Percentiles rank a stretch among this genome's conserved stretches.
Evolutionary conservation across 1,140 invertebrate species (phyloP).

Genomic region (Harpegnathos saltator): DNA sequence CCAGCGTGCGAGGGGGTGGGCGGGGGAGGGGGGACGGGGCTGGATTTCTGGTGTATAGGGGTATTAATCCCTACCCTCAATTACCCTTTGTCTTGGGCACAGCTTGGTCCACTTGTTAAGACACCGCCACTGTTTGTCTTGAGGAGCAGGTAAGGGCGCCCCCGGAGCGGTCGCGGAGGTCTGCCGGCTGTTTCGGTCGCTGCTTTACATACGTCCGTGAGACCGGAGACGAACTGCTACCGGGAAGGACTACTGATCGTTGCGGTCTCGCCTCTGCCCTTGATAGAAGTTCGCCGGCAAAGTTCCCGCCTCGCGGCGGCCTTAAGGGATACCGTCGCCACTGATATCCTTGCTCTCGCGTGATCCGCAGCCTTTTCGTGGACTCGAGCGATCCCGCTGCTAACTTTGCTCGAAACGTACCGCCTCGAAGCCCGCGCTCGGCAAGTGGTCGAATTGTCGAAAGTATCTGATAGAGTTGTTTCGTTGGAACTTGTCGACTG

Average conservation of each 20-base stretch:
- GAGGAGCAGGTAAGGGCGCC: slow-evolving; percentile 76
- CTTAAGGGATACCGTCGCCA: slow-evolving; percentile 66
- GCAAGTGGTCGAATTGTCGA: neutral
- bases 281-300: slow-evolving; percentile 73
- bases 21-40: slow-evolving; percentile 56
- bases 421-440: neutral
- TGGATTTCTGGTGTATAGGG: slow-evolving; percentile 85
- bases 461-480: neutral
- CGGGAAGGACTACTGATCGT: slow-evolving; percentile 85
- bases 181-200: slow-evolving; percentile 83
- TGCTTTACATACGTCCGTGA: slow-evolving; percentile 85
- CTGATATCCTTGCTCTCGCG: slow-evolving; percentile 63
- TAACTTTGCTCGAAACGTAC: slow-evolving; percentile 35
- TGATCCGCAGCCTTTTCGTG: slow-evolving; percentile 55
- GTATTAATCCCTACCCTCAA: slow-evolving; percentile 87
- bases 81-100: slow-evolving; percentile 87
- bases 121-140: slow-evolving; percentile 87
- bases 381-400: slow-evolving; percentile 10
- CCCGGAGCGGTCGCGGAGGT: slow-evolving; percentile 81
- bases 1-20: slow-evolving; percentile 67
- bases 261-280: slow-evolving; percentile 83
- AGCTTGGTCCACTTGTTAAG: slow-evolving; percentile 87
- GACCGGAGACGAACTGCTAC: slow-evolving; percentile 85
- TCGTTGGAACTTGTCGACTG: slow-evolving; percentile 1
- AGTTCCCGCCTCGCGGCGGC: slow-evolving; percentile 71